These are phyloP conservation scores for Archips crataeganus DNA, from an alignment of 2,888 invertebrate genomes.

Conservation along the genomic window DNA sequence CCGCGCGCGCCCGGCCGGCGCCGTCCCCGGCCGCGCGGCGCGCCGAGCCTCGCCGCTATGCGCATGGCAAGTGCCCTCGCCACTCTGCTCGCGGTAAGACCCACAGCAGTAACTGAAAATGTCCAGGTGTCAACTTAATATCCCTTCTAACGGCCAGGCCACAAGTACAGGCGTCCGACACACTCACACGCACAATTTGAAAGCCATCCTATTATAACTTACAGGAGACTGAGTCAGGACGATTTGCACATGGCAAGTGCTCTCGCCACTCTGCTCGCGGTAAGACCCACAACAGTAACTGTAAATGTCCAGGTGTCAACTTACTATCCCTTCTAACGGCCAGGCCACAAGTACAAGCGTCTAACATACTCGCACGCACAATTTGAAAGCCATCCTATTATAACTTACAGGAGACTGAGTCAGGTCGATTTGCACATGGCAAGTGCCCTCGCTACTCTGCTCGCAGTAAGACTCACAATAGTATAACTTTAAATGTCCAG, in stretches of 20 bases:
- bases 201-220: too few relatives aligned
- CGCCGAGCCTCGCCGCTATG: constrained; percentile 88
- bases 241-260: constrained; percentile 92
- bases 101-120: not conserved
- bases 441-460: constrained; percentile 89
- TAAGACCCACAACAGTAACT: constrained; percentile 67
- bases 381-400: too few relatives aligned
- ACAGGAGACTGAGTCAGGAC: constrained; percentile 55
- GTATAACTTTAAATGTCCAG: too few relatives aligned
- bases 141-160: too few relatives aligned
- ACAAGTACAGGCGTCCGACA: too few relatives aligned
- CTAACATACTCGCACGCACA: too few relatives aligned
- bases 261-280: constrained; percentile 91
- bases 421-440: constrained; percentile 91
- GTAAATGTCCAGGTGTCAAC: too few relatives aligned
- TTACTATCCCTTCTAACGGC: too few relatives aligned
- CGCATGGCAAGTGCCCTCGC: constrained; percentile 90
- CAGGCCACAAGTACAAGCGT: too few relatives aligned
- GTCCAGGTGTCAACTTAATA: too few relatives aligned
- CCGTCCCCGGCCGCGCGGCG: constrained; percentile 59
- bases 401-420: too few relatives aligned
- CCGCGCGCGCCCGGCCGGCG: constrained; percentile 56
- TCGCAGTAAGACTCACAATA: constrained; percentile 87
- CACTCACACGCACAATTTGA: too few relatives aligned
- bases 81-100: constrained; percentile 91